These are phyloP conservation scores for Esperia sulphurella DNA, from an alignment of 2,888 invertebrate species.

Conservation along the genomic window DNA sequence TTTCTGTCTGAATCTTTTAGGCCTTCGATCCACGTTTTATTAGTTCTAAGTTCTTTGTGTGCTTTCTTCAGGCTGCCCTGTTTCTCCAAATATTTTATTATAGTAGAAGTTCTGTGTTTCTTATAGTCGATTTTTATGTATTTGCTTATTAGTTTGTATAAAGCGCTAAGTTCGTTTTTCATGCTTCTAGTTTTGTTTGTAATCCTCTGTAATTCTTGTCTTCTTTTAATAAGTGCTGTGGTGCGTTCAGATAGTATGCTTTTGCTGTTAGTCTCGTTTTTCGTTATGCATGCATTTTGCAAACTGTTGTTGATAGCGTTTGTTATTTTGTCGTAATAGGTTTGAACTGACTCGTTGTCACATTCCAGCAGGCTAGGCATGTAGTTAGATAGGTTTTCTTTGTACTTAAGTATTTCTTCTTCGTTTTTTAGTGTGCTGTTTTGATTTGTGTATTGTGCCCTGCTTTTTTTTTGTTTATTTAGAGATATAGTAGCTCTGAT, in stretches of 20 bases:
- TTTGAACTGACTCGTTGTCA: constrained; percentile 10
- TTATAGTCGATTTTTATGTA: constrained; percentile 14
- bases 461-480: too few species aligned
- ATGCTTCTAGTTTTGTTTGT: constrained; percentile 12
- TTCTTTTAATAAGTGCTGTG: constrained; percentile 7
- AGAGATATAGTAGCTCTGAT: too few species aligned
- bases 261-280: background rate
- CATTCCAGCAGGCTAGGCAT: too few species aligned
- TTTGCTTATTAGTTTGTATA: too few species aligned
- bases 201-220: constrained; percentile 12
- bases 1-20: constrained; percentile 9
- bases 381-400: too few species aligned
- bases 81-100: constrained; percentile 9
- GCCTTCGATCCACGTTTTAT: constrained; percentile 13
- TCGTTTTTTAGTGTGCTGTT: too few species aligned
- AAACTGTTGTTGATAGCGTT: constrained; percentile 11
- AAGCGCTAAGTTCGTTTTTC: constrained; percentile 16
- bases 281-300: background rate
- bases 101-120: constrained; percentile 8
- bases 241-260: constrained; percentile 15
- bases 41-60: constrained; percentile 14
- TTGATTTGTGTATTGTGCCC: too few species aligned
- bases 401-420: too few species aligned
- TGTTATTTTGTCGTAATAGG: constrained; percentile 13
- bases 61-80: constrained; percentile 15